Evolutionary conservation across 2,113 vertebrate genomes (phyloP).

Genomic region (Dipodomys spectabilis): DNA sequence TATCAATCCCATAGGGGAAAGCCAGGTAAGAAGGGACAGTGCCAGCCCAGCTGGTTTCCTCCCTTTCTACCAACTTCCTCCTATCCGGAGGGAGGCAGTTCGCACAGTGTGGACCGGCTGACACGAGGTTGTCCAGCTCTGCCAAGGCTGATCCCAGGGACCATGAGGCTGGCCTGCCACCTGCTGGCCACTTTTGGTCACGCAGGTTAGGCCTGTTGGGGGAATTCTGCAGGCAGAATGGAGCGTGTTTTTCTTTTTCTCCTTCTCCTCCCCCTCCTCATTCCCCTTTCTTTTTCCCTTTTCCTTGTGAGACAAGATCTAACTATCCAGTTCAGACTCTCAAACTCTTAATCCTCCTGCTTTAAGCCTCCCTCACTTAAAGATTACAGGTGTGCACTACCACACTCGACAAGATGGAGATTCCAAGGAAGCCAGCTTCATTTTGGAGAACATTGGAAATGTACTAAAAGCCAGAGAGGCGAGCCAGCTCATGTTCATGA

Average conservation of each 20-base stretch:
- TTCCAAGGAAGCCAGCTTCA: neutral
- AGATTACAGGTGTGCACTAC: neutral
- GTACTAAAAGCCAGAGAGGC: neutral
- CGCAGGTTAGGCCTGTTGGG: neutral
- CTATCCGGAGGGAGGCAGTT: neutral
- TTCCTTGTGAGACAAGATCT: neutral
- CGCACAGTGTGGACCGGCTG: neutral
- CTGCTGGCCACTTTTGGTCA: conserved; percentile 81
- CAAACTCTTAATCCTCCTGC: neutral
- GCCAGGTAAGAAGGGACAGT: neutral
- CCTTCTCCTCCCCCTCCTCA: too few relatives aligned
- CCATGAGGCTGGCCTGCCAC: conserved; percentile 79
- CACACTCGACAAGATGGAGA: neutral
- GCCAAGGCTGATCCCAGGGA: neutral
- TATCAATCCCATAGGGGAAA: conserved; percentile 61
- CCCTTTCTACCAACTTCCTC: conserved; percentile 1
- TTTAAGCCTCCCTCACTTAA: neutral
- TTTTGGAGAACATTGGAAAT: neutral
- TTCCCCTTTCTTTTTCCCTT: too few relatives aligned
- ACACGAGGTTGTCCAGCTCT: neutral
- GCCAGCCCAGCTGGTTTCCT: neutral
- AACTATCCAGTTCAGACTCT: neutral
- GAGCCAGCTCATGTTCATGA: neutral
- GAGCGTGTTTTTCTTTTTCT: neutral
- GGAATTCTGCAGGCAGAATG: neutral